A percentile compares a stretch with the other conserved stretches of the same genome.
These are phyloP conservation scores for Lampris megalopsis DNA, from an alignment of 2,113 vertebrate genomes.

Conservation along the genomic window DNA sequence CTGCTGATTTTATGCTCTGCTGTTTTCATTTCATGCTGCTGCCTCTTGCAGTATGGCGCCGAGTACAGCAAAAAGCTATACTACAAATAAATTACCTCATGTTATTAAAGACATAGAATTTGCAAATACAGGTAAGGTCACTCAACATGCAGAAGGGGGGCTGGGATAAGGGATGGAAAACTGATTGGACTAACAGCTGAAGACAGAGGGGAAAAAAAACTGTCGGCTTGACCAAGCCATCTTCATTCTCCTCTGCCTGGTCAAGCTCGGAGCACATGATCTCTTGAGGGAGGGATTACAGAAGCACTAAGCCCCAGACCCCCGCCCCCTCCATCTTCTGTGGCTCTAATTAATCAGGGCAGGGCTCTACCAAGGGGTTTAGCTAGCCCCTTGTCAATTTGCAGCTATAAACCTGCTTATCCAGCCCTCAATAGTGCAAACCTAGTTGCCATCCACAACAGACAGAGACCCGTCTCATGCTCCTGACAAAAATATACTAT, in stretches of 20 bases:
- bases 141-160: slow-evolving; percentile 35
- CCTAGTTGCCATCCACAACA: slow-evolving; percentile 32
- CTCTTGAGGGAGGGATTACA: slow-evolving; percentile 65
- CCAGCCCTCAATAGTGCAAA: slow-evolving; percentile 44
- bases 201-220: slow-evolving; percentile 7
- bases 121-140: slow-evolving; percentile 39
- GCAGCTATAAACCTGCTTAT: slow-evolving; percentile 60
- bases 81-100: slow-evolving; percentile 49
- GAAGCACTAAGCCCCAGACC: slow-evolving; percentile 60
- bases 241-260: slow-evolving; percentile 51
- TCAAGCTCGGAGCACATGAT: slow-evolving; percentile 56
- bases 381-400: slow-evolving; percentile 73
- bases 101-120: slow-evolving; percentile 56
- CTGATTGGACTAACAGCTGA: background rate
- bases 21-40: slow-evolving; percentile 60
- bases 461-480: slow-evolving; percentile 41
- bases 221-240: slow-evolving; percentile 38
- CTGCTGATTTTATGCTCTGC: slow-evolving; percentile 51
- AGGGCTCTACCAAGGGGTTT: slow-evolving; percentile 64
- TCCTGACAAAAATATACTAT: too few relatives aligned
- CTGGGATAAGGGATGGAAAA: slow-evolving; percentile 23
- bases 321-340: slow-evolving; percentile 57
- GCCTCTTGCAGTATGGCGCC: slow-evolving; percentile 42
- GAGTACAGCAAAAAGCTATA: slow-evolving; percentile 33
- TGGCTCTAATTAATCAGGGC: slow-evolving; percentile 76